Conservation (phyloP, 2,797 vertebrate species). For the Simalia tracyae region DNA sequence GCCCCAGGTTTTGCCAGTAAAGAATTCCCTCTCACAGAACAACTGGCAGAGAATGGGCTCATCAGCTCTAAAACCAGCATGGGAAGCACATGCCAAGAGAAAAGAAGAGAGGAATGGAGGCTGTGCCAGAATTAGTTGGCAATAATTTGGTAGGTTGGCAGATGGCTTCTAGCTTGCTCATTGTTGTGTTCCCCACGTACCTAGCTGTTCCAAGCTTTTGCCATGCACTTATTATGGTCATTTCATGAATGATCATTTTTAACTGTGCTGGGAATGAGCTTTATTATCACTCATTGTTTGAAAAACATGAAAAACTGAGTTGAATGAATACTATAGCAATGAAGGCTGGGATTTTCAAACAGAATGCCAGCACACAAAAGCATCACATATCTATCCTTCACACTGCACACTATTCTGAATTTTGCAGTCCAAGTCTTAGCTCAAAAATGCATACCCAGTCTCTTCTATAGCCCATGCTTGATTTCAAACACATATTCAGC, state of each 20-base stretch:
- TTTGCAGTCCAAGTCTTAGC: not conserved
- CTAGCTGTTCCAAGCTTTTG: constrained; percentile 5
- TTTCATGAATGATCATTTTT: not conserved
- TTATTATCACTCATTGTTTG: not conserved
- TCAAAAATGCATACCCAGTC: not conserved
- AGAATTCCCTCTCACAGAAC: constrained; percentile 1
- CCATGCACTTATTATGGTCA: not conserved
- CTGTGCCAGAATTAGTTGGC: constrained; percentile 7
- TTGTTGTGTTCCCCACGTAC: not conserved
- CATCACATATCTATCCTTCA: not conserved
- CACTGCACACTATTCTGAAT: not conserved
- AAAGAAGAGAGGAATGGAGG: not conserved
- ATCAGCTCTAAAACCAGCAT: not conserved
- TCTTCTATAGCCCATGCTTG: not conserved
- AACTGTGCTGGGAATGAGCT: constrained; percentile 12
- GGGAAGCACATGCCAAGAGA: not conserved
- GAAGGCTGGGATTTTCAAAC: not conserved
- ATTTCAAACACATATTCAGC: not conserved
- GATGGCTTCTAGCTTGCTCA: constrained; percentile 19
- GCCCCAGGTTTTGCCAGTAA: not conserved
- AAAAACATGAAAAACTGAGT: not conserved
- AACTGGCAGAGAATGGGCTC: not conserved
- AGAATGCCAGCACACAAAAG: not conserved
- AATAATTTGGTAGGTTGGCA: constrained; percentile 7
- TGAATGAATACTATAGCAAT: not conserved